Evolutionary conservation across 2,113 vertebrate genomes (phyloP).

Genomic region (Phyllostomus hastatus): DNA sequence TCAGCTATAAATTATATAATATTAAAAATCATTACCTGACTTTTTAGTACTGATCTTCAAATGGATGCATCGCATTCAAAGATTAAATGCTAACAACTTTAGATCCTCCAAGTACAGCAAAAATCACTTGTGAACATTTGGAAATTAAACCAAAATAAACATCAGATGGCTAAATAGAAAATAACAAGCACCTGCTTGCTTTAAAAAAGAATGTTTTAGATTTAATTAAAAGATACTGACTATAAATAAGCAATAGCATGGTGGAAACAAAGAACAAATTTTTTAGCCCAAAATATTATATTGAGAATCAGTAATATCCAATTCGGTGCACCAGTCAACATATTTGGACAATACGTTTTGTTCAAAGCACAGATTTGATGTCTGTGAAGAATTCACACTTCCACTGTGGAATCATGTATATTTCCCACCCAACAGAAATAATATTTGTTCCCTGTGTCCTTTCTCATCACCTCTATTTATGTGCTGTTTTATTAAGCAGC

Average conservation of each 20-base stretch:
- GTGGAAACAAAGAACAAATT: constrained; percentile 30
- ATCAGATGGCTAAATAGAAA: constrained; percentile 38
- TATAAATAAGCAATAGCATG: constrained; percentile 37
- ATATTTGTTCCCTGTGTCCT: background rate
- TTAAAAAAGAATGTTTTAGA: constrained; percentile 34
- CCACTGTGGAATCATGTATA: background rate
- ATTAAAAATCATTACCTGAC: constrained; percentile 59
- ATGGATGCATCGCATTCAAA: constrained; percentile 34
- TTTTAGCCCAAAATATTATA: constrained; percentile 30
- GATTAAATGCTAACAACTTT: constrained; percentile 44
- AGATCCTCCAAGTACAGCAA: constrained; percentile 17
- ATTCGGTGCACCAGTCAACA: background rate
- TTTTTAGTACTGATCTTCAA: constrained; percentile 35
- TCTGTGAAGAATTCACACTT: background rate
- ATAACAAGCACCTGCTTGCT: constrained; percentile 31
- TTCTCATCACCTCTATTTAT: background rate
- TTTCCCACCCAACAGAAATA: background rate
- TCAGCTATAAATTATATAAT: constrained; percentile 46
- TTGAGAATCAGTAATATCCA: background rate
- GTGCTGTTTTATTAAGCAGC: constrained; percentile 22
- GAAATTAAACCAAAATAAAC: constrained; percentile 17
- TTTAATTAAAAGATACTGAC: constrained; percentile 58
- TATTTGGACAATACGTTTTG: background rate
- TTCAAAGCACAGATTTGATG: background rate
- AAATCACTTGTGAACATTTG: constrained; percentile 38